Percentiles rank a stretch among this genome's conserved stretches.
Evolutionary conservation across 2,888 invertebrate species (phyloP).

Genomic region (Belgica antarctica): DNA sequence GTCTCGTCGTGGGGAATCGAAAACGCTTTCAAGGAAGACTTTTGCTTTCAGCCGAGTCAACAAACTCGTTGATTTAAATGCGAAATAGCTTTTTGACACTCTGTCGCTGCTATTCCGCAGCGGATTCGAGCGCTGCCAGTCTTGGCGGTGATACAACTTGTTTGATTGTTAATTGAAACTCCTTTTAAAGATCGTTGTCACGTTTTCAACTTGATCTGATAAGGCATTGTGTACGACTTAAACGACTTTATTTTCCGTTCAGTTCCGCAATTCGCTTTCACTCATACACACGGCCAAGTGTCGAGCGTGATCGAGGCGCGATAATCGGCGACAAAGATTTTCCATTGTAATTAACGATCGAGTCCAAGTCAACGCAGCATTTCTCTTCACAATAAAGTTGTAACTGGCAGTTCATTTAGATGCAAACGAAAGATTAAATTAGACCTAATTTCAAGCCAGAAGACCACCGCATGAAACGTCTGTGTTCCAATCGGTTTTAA

Average conservation of each 20-base stretch:
- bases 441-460: background rate
- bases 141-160: constrained; percentile 21
- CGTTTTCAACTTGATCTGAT: too few relatives aligned
- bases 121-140: background rate
- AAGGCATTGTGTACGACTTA: background rate
- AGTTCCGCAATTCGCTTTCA: constrained; percentile 2
- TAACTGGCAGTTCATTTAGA: background rate
- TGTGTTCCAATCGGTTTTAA: too few relatives aligned
- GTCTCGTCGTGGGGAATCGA: background rate
- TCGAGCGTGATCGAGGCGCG: too few relatives aligned
- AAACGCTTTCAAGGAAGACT: too few relatives aligned
- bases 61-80: constrained; percentile 1
- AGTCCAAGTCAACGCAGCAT: background rate
- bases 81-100: background rate
- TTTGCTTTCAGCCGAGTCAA: background rate
- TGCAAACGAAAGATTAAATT: background rate
- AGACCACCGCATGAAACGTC: constrained; percentile 5
- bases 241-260: background rate
- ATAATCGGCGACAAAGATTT: background rate
- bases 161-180: background rate
- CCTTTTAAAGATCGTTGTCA: constrained; percentile 5
- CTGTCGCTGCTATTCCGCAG: background rate
- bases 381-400: constrained; percentile 24
- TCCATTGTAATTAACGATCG: background rate
- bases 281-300: background rate